Base-by-base conservation (phyloP, 2,888 invertebrate species). In the Idaea straminata region DNA sequence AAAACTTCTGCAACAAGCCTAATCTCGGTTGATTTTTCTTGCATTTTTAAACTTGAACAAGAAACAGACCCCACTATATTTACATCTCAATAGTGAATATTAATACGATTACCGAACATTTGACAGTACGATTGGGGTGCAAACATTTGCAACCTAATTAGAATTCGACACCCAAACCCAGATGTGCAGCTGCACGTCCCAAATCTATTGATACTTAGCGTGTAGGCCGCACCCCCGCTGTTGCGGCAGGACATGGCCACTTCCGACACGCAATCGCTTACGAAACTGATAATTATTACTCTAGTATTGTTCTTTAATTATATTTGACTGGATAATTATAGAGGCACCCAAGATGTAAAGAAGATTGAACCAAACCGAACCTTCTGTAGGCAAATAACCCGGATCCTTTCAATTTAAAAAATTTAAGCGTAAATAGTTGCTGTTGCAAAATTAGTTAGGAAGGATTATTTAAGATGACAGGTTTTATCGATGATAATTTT, bases 271-370 rank as follows among this genome's bases (percentile, higher is more conserved):
- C 47, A 47, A 47, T 47, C 47, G 47, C 3, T 47, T 47, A 47
- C 47, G 47, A 47, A 47, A 47, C 47, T 47, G 47, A 47, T 47
- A 47, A 47, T 47, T 7, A 47, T 47, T 47, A 47, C 47, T 47
- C 47, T 10, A 47, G 47, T 47, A 47, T 10, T 47, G 47, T 47
- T 47, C 5, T 47, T 47, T 6, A 47, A 10, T 47, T 47, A 10
- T 47, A 13, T 10, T 47, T 47, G 47, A 47, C 47, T 7, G n/a
- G 15, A 35, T 60, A 64, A 36, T n/a, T 35, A 61, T 10, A 38
- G 35, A 59, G n/a, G 15, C 36, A 25, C 59, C 61, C 59, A 62
- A 61, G 61, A 60, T 7, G 58, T 57, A 15, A 34, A 61, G 60
- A 60, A 47, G 13, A 13, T 13, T 10, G 47, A 47, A 36, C 36